Percentiles rank a stretch among this genome's conserved stretches.
These are phyloP conservation scores for Helicoverpa assulta DNA, from an alignment of 2,888 invertebrate species.

Conservation along the genomic window DNA sequence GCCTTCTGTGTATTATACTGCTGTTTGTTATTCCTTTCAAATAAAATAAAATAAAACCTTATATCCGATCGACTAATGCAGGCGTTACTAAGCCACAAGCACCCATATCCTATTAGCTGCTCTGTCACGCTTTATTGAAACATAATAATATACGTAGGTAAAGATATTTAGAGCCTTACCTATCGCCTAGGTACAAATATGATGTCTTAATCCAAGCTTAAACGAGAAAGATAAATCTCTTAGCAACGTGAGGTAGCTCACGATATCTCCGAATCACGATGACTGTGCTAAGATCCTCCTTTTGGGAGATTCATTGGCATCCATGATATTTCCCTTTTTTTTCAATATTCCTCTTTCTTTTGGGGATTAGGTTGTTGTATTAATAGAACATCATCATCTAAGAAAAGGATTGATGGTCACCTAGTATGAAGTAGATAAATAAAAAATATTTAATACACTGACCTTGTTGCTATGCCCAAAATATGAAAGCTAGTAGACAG, in stretches of 20 bases:
- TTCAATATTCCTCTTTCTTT: constrained; percentile 20
- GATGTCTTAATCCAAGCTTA: neutral
- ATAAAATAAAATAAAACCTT: no score
- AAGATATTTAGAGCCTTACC: neutral
- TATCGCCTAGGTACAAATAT: neutral
- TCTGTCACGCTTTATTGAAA: neutral
- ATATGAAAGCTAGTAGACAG: no score
- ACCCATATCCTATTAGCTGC: no score
- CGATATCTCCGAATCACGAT: constrained; percentile 32
- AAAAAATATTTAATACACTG: no score
- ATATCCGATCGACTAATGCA: neutral
- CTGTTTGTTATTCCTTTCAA: no score
- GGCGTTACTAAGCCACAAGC: neutral
- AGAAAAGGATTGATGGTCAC: no score
- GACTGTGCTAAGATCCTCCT: constrained; percentile 20
- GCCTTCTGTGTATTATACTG: no score
- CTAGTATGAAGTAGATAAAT: no score
- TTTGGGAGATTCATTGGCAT: constrained; percentile 32
- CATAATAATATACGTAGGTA: neutral
- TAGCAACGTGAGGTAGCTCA: constrained; percentile 3
- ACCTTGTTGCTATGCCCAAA: no score
- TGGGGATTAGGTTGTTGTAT: neutral
- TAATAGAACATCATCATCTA: neutral
- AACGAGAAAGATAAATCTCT: constrained; percentile 23
- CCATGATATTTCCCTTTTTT: constrained; percentile 18